These are phyloP conservation scores for Sinelater perroti DNA, from an alignment of 2,888 invertebrate species.

Conservation along the genomic window DNA sequence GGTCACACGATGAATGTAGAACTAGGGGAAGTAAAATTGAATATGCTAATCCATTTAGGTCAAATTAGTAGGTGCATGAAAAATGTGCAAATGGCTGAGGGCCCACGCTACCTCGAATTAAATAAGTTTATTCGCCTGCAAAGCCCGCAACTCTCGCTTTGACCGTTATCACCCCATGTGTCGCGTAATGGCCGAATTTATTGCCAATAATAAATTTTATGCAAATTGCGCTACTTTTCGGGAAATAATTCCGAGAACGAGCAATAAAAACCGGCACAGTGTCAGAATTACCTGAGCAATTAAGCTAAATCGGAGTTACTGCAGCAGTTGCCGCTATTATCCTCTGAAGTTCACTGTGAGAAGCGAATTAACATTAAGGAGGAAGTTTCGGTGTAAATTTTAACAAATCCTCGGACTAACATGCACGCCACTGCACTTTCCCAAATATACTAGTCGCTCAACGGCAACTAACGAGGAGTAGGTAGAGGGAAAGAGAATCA, in stretches of 20 bases:
- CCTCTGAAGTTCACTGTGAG: too few relatives aligned
- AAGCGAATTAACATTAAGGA: too few relatives aligned
- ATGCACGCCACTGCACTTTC: too few relatives aligned
- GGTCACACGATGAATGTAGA: constrained; percentile 10
- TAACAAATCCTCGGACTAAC: too few relatives aligned
- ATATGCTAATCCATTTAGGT: constrained; percentile 9
- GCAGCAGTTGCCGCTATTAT: constrained; percentile 2
- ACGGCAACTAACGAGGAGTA: too few relatives aligned
- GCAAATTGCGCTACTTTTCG: background rate
- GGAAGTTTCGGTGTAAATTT: too few relatives aligned
- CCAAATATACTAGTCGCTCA: too few relatives aligned
- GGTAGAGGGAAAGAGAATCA: too few relatives aligned
- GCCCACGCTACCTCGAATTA: too few relatives aligned
- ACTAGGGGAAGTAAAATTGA: constrained; percentile 5
- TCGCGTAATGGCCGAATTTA: background rate
- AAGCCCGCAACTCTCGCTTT: background rate
- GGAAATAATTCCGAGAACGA: background rate
- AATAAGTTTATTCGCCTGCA: background rate
- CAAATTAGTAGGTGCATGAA: constrained; percentile 9
- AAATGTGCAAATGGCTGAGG: constrained; percentile 1
- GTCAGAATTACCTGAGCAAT: constrained; percentile 7
- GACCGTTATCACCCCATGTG: background rate
- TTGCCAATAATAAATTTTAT: background rate
- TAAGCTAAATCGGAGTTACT: constrained; percentile 9
- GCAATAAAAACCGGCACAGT: constrained; percentile 3